These are phyloP conservation scores for Tetranychus piercei DNA, from an alignment of 2,888 invertebrate species.

Conservation along the genomic window DNA sequence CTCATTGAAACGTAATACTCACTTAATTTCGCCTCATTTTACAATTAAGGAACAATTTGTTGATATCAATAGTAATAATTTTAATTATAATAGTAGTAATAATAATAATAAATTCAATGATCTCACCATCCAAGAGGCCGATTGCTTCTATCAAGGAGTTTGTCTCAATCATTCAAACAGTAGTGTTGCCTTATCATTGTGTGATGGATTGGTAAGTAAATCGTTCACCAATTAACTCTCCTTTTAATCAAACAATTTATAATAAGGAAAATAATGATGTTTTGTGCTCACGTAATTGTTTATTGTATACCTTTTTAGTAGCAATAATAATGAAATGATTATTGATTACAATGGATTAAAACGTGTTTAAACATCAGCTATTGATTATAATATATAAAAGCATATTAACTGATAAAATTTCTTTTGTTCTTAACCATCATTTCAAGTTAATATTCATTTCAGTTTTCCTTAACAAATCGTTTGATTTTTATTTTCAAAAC, in stretches of 20 bases:
- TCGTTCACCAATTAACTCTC: not conserved
- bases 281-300: not conserved
- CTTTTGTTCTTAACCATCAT: too few species aligned
- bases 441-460: not conserved
- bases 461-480: not conserved
- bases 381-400: not conserved
- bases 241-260: not conserved
- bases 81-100: not conserved
- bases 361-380: not conserved
- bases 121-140: not conserved
- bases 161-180: constrained; percentile 21
- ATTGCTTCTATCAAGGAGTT: constrained; percentile 26
- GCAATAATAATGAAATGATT: too few species aligned
- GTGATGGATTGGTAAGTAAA: constrained; percentile 25
- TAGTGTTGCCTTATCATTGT: constrained; percentile 24
- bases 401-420: too few species aligned
- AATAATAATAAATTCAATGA: constrained; percentile 4
- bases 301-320: too few species aligned
- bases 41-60: constrained; percentile 12
- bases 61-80: not conserved
- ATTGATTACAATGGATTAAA: too few species aligned
- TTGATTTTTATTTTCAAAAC: not conserved
- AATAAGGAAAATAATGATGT: not conserved
- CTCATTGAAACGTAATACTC: constrained; percentile 15
- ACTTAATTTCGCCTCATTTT: constrained; percentile 19